A percentile compares a stretch with the other conserved stretches of the same genome.
Conservation (phyloP, 2,888 invertebrate genomes). For the Phrixothrix hirtus region DNA sequence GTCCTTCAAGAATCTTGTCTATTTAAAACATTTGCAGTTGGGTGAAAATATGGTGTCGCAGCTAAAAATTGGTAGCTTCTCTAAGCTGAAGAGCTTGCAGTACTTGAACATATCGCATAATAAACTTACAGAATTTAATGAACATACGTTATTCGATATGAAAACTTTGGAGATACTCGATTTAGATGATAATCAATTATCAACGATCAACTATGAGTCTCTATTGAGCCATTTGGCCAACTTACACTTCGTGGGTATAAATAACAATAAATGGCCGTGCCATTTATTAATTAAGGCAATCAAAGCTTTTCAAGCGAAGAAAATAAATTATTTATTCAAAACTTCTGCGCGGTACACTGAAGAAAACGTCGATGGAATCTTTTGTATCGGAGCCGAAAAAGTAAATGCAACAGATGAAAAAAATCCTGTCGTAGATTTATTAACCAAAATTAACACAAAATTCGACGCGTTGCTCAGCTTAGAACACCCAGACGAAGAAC, state of each 20-base stretch:
- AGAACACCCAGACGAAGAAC: too few species aligned
- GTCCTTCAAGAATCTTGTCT: neutral
- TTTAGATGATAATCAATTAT: slow-evolving; percentile 3
- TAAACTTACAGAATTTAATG: slow-evolving; percentile 1
- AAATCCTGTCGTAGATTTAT: too few species aligned
- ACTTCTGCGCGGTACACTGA: neutral
- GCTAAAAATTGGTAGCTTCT: slow-evolving; percentile 6
- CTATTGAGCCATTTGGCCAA: neutral
- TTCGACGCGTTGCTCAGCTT: too few species aligned
- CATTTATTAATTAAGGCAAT: too few species aligned
- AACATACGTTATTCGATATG: neutral
- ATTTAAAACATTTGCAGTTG: neutral
- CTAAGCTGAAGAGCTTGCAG: neutral
- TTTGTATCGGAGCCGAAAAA: neutral
- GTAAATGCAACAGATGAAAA: too few species aligned
- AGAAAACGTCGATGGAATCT: neutral
- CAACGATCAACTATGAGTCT: neutral
- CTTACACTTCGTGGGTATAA: neutral
- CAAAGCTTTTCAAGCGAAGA: neutral
- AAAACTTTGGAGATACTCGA: neutral
- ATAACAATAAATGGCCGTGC: slow-evolving; percentile 8
- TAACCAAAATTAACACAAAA: too few species aligned
- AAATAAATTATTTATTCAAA: slow-evolving; percentile 1
- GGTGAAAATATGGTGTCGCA: neutral
- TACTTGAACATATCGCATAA: slow-evolving; percentile 7